phyloP scores from a whole-genome alignment of 2,797 vertebrate genomes.

The Phrynocephalus vlangalii region DNA sequence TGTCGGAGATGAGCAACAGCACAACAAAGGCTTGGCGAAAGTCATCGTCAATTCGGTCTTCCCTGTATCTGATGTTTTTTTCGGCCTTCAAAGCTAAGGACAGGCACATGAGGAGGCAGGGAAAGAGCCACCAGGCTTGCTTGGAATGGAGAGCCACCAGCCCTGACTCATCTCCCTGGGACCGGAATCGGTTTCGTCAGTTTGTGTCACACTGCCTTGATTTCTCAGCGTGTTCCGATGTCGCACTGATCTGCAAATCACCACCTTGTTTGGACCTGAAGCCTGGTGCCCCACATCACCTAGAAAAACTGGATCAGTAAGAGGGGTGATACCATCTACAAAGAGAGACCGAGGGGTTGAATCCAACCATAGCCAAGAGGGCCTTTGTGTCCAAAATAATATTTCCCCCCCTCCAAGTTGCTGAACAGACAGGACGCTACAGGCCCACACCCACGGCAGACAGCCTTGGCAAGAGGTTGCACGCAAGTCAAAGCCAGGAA shows the following conservation, averaged over 20 bases:
- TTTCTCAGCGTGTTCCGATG: background rate
- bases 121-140: no score
- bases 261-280: background rate
- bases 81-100: background rate
- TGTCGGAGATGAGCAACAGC: background rate
- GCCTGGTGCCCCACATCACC: background rate
- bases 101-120: background rate
- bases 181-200: background rate
- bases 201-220: background rate
- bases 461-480: no score
- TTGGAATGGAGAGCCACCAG: background rate
- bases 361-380: background rate
- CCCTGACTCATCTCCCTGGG: background rate
- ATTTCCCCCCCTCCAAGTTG: background rate
- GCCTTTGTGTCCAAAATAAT: background rate
- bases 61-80: background rate
- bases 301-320: background rate
- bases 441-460: no score
- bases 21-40: background rate
- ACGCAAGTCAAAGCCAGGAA: no score
- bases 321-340: background rate
- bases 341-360: background rate
- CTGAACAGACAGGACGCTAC: background rate
- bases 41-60: background rate
- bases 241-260: background rate